phyloP scores from a whole-genome alignment of 2,888 invertebrate genomes.

The Invenusta paracnida region DNA sequence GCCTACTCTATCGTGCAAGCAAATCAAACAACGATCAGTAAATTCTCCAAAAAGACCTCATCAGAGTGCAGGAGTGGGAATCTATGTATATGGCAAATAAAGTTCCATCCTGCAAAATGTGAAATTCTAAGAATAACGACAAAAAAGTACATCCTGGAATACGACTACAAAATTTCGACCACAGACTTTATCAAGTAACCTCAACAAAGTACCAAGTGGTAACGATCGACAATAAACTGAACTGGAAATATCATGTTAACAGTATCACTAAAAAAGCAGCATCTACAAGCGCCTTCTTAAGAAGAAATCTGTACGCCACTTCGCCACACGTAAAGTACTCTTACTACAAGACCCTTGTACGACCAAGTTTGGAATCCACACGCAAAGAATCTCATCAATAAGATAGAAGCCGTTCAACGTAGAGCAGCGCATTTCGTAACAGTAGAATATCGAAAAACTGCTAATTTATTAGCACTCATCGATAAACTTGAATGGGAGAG shows the following conservation, averaged over 20 bases:
- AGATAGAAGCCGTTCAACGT: conserved; percentile 8
- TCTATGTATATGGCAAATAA: too few relatives aligned
- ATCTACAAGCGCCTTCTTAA: conserved; percentile 22
- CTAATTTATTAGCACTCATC: too few relatives aligned
- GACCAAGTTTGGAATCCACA: conserved; percentile 10
- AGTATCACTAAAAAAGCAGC: conserved; percentile 3
- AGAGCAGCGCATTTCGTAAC: too few relatives aligned
- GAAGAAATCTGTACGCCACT: background rate
- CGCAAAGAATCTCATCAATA: background rate
- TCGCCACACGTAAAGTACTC: background rate
- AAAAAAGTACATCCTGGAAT: conserved; percentile 16
- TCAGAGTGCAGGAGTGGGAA: too few relatives aligned
- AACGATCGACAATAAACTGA: background rate
- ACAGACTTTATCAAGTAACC: background rate
- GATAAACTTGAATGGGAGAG: too few relatives aligned
- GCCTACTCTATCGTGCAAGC: too few relatives aligned
- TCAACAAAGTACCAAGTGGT: background rate
- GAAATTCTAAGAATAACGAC: background rate
- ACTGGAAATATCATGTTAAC: conserved; percentile 13
- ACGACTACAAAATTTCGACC: conserved; percentile 3
- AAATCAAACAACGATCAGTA: too few relatives aligned
- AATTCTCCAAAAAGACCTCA: too few relatives aligned
- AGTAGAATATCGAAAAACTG: too few relatives aligned
- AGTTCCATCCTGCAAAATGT: too few relatives aligned
- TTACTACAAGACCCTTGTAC: conserved; percentile 2